Evolutionary conservation across 2,888 invertebrate species (phyloP), one percentile per base, ranked within the genome.

Genomic region (Phlogophora meticulosa): DNA sequence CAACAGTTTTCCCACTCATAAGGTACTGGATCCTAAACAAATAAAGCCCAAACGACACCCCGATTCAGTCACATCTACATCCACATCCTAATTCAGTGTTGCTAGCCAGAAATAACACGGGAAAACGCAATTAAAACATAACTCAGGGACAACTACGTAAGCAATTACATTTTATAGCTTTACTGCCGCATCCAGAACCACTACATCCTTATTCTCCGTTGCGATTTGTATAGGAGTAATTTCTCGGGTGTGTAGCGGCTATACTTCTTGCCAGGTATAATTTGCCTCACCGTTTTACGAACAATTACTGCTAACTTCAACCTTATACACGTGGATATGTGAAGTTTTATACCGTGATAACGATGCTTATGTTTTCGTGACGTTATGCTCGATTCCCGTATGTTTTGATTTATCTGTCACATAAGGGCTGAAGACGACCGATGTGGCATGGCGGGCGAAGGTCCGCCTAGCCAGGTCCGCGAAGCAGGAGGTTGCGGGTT

Each of bases 191-290:
- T 81, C 82, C 17, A 81, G 75, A 7, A 9, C 1, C 51, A 52
- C 32, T 75, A 80, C 64, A 45, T 76, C 72, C 40, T 42, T 55
- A 58, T 71, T 62, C 68, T 69, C 63, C 73, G 78, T 80, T 67
- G 83, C 91, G 91, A 93, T 94, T 93, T 93, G 93, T 94, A 91
- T 90, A 90, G 92, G 86, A 91, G 91, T 93, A 92, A 93, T 92
- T 91, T 87, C 88, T 73, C 72, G 82, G 85, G 84, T 85, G 84
- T 86, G 79, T 77, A 40, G 75, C 75, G 75, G 84, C 87, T 86
- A 88, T 92, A 91, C 89, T 90, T 92, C 93, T 93, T 90, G 89
- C 87, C 87, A 84, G 90, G 87, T 90, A 90, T 92, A 94, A 94
- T 94, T 94, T 93, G 91, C 91, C 84, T 80, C 81, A 82, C 81